Evolutionary conservation across 2,113 vertebrate species (phyloP).

Genomic region (Struthidea cinerea): DNA sequence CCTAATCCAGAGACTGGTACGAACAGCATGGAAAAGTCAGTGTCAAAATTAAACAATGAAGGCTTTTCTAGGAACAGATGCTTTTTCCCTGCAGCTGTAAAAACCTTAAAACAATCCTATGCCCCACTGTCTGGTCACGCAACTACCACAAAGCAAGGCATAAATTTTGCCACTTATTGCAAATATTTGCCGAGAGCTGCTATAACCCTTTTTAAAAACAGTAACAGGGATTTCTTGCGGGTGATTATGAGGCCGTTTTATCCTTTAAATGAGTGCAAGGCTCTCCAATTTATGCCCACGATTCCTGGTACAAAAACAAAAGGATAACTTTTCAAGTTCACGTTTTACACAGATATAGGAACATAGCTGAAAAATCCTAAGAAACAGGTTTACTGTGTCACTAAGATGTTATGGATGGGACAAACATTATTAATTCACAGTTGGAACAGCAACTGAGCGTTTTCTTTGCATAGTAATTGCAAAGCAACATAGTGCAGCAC

Average conservation of each 20-base stretch:
- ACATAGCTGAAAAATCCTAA: not conserved
- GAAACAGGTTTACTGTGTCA: not conserved
- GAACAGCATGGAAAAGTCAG: constrained; percentile 81
- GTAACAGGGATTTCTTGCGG: constrained; percentile 60
- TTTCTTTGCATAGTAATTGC: not conserved
- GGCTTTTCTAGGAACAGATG: constrained; percentile 91
- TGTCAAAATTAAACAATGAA: constrained; percentile 83
- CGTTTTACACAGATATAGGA: not conserved
- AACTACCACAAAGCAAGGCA: constrained; percentile 83
- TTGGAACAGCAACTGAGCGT: not conserved
- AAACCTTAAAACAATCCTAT: constrained; percentile 90
- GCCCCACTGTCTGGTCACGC: constrained; percentile 96
- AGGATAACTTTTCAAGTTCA: constrained; percentile 21
- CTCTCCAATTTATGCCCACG: constrained; percentile 27
- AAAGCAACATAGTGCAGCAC: not conserved
- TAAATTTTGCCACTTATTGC: constrained; percentile 89
- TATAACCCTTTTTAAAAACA: constrained; percentile 68
- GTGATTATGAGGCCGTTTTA: constrained; percentile 53
- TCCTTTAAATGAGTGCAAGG: constrained; percentile 51
- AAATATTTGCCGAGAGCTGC: constrained; percentile 93
- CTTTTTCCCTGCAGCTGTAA: constrained; percentile 95
- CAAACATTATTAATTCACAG: not conserved
- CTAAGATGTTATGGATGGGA: not conserved
- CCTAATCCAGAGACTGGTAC: constrained; percentile 82
- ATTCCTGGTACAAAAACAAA: constrained; percentile 32